These are phyloP conservation scores for Chaetophractus vellerosus DNA, from an alignment of 2,797 vertebrate genomes.

Conservation along the genomic window DNA sequence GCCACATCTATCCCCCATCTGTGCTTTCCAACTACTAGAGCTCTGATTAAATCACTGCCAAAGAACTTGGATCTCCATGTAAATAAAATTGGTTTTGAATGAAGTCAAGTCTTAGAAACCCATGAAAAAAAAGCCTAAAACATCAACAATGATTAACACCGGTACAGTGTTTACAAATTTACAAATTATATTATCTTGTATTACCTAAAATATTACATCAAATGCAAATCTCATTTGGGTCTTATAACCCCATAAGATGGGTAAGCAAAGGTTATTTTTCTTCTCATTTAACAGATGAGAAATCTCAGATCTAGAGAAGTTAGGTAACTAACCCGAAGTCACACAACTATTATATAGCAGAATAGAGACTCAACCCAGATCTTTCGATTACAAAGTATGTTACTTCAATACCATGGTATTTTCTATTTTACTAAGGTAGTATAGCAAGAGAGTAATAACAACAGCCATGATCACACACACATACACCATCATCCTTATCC, in stretches of 20 bases:
- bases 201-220: slow-evolving; percentile 26
- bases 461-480: background rate
- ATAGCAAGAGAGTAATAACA: background rate
- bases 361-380: background rate
- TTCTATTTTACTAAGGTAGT: background rate
- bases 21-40: background rate
- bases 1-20: no score
- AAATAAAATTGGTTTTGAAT: slow-evolving; percentile 47
- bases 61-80: background rate
- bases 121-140: slow-evolving; percentile 39
- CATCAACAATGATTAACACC: background rate
- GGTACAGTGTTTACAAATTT: background rate
- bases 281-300: background rate
- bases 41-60: background rate
- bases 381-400: background rate
- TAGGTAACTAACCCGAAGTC: background rate
- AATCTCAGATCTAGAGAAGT: background rate
- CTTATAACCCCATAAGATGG: background rate
- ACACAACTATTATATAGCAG: background rate
- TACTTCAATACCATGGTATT: background rate
- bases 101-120: background rate
- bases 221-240: slow-evolving; percentile 22
- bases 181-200: background rate
- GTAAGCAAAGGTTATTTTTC: background rate
- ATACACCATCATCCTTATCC: background rate